Percentiles rank a stretch among this genome's conserved stretches.
Conservation (phyloP, 2,797 vertebrate species). For the Uromys caudimaculatus region DNA sequence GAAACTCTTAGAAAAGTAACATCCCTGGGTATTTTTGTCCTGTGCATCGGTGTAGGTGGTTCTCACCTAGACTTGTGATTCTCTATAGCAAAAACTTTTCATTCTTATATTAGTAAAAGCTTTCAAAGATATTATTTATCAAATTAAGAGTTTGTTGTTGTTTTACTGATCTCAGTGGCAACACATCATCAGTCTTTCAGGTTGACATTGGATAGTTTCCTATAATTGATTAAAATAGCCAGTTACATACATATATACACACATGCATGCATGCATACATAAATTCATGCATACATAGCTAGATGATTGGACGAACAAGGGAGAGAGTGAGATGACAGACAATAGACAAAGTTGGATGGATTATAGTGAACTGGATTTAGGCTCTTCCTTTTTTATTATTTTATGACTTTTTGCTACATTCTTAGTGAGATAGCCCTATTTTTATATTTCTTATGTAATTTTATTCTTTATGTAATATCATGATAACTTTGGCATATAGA, state of each 20-base stretch:
- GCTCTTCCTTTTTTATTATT: constrained; percentile 12
- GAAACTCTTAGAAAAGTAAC: not conserved
- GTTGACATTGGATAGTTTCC: not conserved
- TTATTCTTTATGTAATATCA: not conserved
- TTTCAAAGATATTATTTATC: not conserved
- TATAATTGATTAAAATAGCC: not conserved
- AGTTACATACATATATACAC: not conserved
- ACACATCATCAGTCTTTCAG: not conserved
- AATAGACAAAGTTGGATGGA: not conserved
- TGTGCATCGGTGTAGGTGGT: not conserved
- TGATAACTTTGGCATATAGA: not conserved
- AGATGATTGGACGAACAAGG: not conserved
- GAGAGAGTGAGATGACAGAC: not conserved
- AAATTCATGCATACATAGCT: not conserved
- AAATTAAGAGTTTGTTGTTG: not conserved
- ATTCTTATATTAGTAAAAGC: not conserved
- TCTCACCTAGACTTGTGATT: not conserved
- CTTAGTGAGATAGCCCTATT: not conserved
- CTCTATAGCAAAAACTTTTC: not conserved
- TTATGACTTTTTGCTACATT: not conserved
- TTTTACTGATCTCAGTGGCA: not conserved
- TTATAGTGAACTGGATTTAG: not conserved
- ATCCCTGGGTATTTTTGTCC: not conserved
- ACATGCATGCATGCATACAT: too few species aligned
- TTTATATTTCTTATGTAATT: not conserved